Evolutionary conservation across 2,888 invertebrate genomes (phyloP), one percentile per base, ranked within the genome.

Genomic region (Yponomeuta plumbellus): DNA sequence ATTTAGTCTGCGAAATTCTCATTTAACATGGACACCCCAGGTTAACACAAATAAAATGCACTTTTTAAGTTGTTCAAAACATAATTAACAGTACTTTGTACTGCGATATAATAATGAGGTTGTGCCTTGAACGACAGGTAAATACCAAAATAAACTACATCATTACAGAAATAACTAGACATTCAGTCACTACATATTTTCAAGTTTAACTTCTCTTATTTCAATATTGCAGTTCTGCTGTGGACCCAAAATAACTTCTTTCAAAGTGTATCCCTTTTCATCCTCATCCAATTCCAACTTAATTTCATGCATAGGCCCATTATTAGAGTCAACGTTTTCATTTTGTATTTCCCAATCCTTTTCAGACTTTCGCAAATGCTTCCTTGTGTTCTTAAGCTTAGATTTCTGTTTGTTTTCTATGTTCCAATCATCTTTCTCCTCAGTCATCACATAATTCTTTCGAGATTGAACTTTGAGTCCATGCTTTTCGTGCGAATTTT

Each of bases 401-500:
- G 20, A 26, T 34, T 20, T 39, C 5, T 10, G 10, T 2, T 40
- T 23, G 11, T 39, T n/a, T 62, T 62, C 26, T 39, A 20, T 59
- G 34, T 26, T 39, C n/a, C 20, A 11, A 5, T 39, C 39, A 2
- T 62, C n/a, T 17, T 26, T 17, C 34, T 62, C 34, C 40, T 17
- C 26, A 17, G 20, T 13, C 4, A 20, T 4, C 20, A 11, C 17
- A 34, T 34, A 20, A 13, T 21, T 34, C n/a, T 62, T 39, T 2
- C 8, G 26, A n/a, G 20, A 40, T 13, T 17, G 5, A 23, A 62
- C 62, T 20, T 13, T n/a, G 17, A 64, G 13, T 59, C 59, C 56
- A 11, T 66, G 62, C 21, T 61, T 66, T 17, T 23, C 23, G 67
- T 76, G 76, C 5, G 69, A 22, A 40, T 79, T 77, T 52, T 74